Percentiles rank a stretch among this genome's conserved stretches.
Conservation (phyloP, 2,113 vertebrate genomes). For the Coryphaenoides rupestris region DNA sequence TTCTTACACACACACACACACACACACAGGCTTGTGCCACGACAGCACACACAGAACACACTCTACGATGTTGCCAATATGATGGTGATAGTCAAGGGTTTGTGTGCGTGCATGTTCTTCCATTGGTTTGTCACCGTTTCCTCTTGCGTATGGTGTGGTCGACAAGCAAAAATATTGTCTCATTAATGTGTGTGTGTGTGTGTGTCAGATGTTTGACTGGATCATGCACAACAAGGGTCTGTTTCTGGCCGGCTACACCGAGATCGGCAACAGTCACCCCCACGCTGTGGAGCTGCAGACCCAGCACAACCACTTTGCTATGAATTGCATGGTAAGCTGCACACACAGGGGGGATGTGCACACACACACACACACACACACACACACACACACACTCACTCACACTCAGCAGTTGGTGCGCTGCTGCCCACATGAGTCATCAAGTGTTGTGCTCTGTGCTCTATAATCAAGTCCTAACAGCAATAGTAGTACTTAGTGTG, state of each 20-base stretch:
- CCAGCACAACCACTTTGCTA: slow-evolving; percentile 98
- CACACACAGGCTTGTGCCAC: neutral
- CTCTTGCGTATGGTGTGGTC: no score
- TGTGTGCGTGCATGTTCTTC: neutral
- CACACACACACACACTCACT: neutral
- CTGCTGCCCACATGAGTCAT: slow-evolving; percentile 36
- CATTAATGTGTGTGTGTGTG: slow-evolving; percentile 1
- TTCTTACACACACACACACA: neutral
- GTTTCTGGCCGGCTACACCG: slow-evolving; percentile 96
- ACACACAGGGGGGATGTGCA: slow-evolving; percentile 1
- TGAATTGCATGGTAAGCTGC: slow-evolving; percentile 98
- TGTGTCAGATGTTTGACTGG: slow-evolving; percentile 97
- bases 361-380: slow-evolving; percentile 14
- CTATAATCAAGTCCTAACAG: slow-evolving; percentile 37
- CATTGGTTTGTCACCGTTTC: neutral
- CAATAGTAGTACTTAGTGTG: slow-evolving; percentile 26
- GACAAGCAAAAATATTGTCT: no score
- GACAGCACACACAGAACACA: slow-evolving; percentile 10
- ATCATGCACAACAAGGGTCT: slow-evolving; percentile 99
- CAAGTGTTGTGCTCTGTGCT: slow-evolving; percentile 8
- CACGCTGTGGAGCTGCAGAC: slow-evolving; percentile 97
- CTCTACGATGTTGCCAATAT: neutral
- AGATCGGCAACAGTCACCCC: slow-evolving; percentile 96
- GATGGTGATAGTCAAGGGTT: neutral
- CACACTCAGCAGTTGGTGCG: slow-evolving; percentile 24